phyloP scores from a whole-genome alignment of 1,140 invertebrate species.

The Drosophila busckii region DNA sequence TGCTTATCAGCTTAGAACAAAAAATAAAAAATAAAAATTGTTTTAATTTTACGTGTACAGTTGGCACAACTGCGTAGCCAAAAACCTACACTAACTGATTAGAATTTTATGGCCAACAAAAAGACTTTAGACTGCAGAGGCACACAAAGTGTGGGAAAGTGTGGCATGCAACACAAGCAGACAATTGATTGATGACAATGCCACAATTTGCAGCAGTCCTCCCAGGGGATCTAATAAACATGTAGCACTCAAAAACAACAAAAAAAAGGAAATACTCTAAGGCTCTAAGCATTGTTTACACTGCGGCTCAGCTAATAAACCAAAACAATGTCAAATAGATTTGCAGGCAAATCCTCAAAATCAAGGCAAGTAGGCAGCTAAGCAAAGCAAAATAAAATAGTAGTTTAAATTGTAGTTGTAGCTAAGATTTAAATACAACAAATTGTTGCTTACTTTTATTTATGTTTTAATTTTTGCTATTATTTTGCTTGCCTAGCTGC shows the following conservation, averaged over 20 bases:
- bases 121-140: constrained; percentile 14
- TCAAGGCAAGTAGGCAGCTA: constrained; percentile 2
- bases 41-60: constrained; percentile 32
- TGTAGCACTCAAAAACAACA: constrained; percentile 35
- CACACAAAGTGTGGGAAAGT: constrained; percentile 24
- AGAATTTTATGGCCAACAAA: constrained; percentile 21
- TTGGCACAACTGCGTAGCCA: constrained; percentile 36
- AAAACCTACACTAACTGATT: constrained; percentile 13
- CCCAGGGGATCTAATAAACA: constrained; percentile 65
- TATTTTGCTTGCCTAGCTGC: constrained; percentile 4
- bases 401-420: background rate
- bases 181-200: constrained; percentile 48
- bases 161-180: background rate
- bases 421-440: no score
- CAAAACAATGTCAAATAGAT: constrained; percentile 38
- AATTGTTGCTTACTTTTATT: no score
- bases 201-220: constrained; percentile 14
- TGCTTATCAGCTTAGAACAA: constrained; percentile 28
- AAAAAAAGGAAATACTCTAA: no score
- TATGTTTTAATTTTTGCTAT: background rate
- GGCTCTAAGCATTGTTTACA: no score
- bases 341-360: background rate
- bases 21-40: constrained; percentile 14
- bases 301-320: constrained; percentile 22
- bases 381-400: background rate